Conservation (phyloP, 2,113 vertebrate genomes). For the Circaetus gallicus region DNA sequence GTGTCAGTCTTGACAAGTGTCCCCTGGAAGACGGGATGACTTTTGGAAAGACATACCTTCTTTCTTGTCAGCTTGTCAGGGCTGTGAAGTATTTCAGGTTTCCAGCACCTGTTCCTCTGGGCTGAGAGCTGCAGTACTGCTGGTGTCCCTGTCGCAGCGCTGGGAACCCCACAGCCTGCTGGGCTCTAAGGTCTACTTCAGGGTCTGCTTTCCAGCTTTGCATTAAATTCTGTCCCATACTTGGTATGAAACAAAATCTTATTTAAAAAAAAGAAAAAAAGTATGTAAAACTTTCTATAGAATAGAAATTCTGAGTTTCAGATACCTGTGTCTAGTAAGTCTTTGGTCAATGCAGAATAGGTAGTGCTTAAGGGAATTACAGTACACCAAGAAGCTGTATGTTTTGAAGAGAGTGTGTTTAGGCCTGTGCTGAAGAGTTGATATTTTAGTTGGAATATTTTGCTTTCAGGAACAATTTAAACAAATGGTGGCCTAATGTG, state of each 20-base stretch:
- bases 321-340: background rate
- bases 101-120: background rate
- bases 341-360: background rate
- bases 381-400: background rate
- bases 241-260: background rate
- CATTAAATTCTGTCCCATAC: background rate
- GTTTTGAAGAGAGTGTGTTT: background rate
- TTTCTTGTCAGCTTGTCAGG: background rate
- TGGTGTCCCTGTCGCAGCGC: fast-evolving
- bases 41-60: background rate
- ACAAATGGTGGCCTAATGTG: background rate
- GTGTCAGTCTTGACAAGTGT: background rate
- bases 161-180: background rate
- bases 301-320: background rate
- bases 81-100: background rate
- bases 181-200: background rate
- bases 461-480: background rate
- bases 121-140: background rate
- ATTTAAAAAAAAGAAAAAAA: background rate
- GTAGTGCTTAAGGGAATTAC: background rate
- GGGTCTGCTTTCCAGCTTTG: background rate
- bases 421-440: background rate
- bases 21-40: background rate
- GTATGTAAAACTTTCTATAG: background rate
- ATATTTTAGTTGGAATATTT: background rate